Conservation (phyloP, 2,797 vertebrate species). For the Pangasius krempfi region DNA sequence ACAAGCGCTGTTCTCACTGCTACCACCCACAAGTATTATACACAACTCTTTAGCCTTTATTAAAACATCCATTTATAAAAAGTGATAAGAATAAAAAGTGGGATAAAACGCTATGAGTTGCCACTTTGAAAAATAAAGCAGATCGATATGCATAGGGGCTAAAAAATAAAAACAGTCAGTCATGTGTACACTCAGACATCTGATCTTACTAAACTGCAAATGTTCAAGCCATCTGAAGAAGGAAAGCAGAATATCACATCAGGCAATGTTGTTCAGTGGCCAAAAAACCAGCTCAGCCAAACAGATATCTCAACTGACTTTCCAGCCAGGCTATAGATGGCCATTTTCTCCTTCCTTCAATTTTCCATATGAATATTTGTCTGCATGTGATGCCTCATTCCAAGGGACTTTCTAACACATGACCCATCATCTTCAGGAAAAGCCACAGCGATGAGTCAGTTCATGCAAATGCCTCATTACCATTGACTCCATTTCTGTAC, state of each 20-base stretch:
- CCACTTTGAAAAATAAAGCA: conserved; percentile 15
- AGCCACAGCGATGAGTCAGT: neutral
- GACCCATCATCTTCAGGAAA: conserved; percentile 19
- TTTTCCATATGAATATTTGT: conserved; percentile 27
- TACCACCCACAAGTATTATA: conserved; percentile 29
- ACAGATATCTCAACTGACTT: conserved; percentile 32
- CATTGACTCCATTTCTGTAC: neutral
- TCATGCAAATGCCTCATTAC: conserved; percentile 1
- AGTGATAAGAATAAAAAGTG: neutral
- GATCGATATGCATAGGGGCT: conserved; percentile 24
- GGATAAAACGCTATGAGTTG: neutral
- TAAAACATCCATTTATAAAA: conserved; percentile 32
- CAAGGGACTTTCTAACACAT: conserved; percentile 21
- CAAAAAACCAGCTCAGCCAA: conserved; percentile 38
- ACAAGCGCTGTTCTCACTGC: conserved; percentile 37
- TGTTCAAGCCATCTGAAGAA: conserved; percentile 38
- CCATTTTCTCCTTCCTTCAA: conserved; percentile 16
- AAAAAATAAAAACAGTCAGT: conserved; percentile 15
- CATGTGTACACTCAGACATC: neutral
- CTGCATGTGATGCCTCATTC: conserved; percentile 33
- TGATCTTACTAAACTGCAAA: conserved; percentile 51
- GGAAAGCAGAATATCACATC: conserved; percentile 21
- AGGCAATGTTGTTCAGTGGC: conserved; percentile 38
- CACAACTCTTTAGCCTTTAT: conserved; percentile 26
- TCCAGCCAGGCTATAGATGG: conserved; percentile 26